A percentile compares a stretch with the other conserved stretches of the same genome.
Conservation (phyloP, 2,113 vertebrate genomes). For the Alouatta palliata region DNA sequence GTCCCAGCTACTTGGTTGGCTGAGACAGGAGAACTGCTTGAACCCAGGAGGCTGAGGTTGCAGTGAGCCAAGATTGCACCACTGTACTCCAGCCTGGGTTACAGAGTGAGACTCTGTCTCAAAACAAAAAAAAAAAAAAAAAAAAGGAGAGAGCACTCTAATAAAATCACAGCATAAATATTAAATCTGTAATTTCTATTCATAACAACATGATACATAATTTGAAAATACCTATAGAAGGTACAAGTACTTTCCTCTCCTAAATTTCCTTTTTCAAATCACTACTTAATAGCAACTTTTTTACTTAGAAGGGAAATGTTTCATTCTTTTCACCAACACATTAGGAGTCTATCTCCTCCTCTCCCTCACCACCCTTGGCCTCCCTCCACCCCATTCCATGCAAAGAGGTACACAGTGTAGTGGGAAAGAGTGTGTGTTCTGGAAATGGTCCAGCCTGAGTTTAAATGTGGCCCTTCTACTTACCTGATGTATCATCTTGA, state of each 20-base stretch:
- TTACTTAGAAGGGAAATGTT: background rate
- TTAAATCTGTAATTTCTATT: constrained; percentile 45
- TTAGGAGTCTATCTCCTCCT: background rate
- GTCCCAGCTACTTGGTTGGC: too few species aligned
- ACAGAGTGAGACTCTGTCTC: too few species aligned
- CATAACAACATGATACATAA: constrained; percentile 2
- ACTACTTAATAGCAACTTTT: constrained; percentile 14
- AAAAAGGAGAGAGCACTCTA: background rate
- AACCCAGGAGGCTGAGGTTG: too few species aligned
- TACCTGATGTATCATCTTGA: background rate
- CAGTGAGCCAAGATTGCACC: too few species aligned
- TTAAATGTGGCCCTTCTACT: constrained; percentile 18
- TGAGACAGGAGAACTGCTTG: too few species aligned
- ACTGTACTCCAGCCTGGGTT: too few species aligned
- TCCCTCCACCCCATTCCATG: background rate
- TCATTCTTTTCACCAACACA: constrained; percentile 21
- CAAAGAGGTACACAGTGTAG: background rate
- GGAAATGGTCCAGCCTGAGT: background rate
- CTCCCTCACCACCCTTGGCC: background rate
- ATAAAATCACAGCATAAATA: constrained; percentile 36
- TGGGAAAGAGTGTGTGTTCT: background rate
- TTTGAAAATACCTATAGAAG: constrained; percentile 52
- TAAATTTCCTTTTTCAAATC: background rate
- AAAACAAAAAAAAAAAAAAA: too few species aligned
- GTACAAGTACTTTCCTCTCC: background rate